A percentile compares a stretch with the other conserved stretches of the same genome.
These are phyloP conservation scores for Conistra vaccinii DNA, from an alignment of 2,888 invertebrate genomes.

Conservation along the genomic window DNA sequence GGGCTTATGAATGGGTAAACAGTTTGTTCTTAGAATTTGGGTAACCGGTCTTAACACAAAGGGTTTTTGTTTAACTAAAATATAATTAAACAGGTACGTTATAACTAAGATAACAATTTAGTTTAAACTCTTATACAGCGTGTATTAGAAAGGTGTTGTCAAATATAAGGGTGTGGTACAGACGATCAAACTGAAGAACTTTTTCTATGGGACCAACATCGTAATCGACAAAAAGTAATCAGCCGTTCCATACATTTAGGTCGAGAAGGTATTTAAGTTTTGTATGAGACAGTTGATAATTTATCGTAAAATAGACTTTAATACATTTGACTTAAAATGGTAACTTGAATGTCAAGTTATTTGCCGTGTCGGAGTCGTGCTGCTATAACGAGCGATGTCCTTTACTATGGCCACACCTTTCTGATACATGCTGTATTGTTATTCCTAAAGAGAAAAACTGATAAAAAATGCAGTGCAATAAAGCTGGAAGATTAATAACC, in stretches of 20 bases:
- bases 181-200: neutral
- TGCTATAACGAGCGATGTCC: too few species aligned
- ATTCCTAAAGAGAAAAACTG: neutral
- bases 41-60: constrained; percentile 34
- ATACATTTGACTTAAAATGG: too few species aligned
- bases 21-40: constrained; percentile 45
- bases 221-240: neutral
- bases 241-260: too few species aligned
- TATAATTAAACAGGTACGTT: constrained; percentile 7
- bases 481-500: neutral
- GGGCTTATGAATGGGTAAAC: constrained; percentile 50
- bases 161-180: neutral
- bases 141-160: too few species aligned
- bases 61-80: constrained; percentile 35
- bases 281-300: too few species aligned
- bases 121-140: neutral
- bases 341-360: too few species aligned
- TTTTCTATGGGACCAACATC: neutral
- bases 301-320: too few species aligned
- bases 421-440: neutral
- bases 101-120: neutral
- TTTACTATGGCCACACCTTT: neutral
- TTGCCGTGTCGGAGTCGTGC: too few species aligned
- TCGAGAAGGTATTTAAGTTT: too few species aligned
- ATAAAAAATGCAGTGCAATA: neutral